Percentiles rank a stretch among this genome's conserved stretches.
These are phyloP conservation scores for Cottoperca gobio DNA, from an alignment of 2,797 vertebrate species.

Conservation along the genomic window DNA sequence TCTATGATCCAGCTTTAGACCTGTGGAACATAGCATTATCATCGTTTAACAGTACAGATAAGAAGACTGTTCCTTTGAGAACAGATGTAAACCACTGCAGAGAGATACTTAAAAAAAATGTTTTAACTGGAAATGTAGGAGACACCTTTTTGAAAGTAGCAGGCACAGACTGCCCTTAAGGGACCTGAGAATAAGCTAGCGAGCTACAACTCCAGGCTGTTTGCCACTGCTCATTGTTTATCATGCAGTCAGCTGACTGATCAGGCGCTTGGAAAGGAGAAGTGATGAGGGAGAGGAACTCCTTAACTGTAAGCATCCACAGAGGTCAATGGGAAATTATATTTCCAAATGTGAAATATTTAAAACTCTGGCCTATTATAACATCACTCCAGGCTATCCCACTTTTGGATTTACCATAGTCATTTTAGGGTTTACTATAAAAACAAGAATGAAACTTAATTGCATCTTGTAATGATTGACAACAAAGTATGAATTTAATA, in stretches of 20 bases:
- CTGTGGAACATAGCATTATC: constrained; percentile 72
- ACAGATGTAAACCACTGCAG: constrained; percentile 28
- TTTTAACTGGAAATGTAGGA: constrained; percentile 29
- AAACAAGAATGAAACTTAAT: background rate
- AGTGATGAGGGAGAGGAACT: constrained; percentile 82
- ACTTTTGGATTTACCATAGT: constrained; percentile 3
- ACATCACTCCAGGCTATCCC: background rate
- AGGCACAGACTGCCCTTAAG: constrained; percentile 58
- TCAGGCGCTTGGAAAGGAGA: constrained; percentile 87
- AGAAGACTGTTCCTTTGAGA: constrained; percentile 39
- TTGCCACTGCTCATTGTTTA: constrained; percentile 83
- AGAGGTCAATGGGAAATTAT: constrained; percentile 62
- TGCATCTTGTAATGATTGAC: background rate
- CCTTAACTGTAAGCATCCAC: constrained; percentile 75
- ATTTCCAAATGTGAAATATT: constrained; percentile 36
- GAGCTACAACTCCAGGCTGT: constrained; percentile 79
- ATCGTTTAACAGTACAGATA: constrained; percentile 52
- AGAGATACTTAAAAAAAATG: background rate
- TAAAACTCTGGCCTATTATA: constrained; percentile 2
- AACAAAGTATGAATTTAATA: background rate
- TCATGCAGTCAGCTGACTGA: constrained; percentile 87
- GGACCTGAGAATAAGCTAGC: constrained; percentile 68
- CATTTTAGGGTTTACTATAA: background rate
- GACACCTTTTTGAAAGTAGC: constrained; percentile 45
- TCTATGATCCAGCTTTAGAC: constrained; percentile 82